phyloP scores from a whole-genome alignment of 2,797 vertebrate genomes.

The Chaetophractus vellerosus region DNA sequence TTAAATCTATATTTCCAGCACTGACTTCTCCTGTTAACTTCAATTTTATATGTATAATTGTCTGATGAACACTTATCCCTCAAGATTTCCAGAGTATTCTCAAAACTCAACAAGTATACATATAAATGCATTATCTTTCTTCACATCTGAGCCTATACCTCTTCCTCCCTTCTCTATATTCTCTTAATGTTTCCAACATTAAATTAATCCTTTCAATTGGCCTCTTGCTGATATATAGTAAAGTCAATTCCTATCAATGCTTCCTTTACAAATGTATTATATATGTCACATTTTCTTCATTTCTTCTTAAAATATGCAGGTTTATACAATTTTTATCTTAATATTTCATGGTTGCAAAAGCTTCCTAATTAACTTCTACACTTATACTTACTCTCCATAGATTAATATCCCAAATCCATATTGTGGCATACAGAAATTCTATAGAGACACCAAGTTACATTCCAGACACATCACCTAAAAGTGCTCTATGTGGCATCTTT shows the following conservation, averaged over 20 bases:
- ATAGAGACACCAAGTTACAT: background rate
- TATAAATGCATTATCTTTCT: background rate
- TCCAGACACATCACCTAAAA: background rate
- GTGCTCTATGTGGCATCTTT: background rate
- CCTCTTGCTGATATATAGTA: background rate
- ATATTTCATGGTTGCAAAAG: background rate
- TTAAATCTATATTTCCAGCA: background rate
- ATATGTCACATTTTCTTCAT: background rate
- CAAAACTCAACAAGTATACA: background rate
- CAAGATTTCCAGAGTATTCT: background rate
- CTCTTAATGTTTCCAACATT: background rate
- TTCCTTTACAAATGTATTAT: background rate
- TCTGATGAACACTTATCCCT: background rate
- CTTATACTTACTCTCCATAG: background rate
- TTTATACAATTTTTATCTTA: background rate
- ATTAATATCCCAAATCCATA: background rate
- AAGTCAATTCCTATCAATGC: background rate
- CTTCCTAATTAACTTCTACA: background rate
- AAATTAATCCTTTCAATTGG: background rate
- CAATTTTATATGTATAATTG: background rate
- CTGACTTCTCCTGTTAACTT: background rate
- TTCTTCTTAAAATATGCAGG: background rate
- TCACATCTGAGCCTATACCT: background rate
- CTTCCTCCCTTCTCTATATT: background rate
- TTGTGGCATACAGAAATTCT: background rate